Evolutionary conservation across 2,113 vertebrate genomes (phyloP).

Genomic region (Osmerus mordax): DNA sequence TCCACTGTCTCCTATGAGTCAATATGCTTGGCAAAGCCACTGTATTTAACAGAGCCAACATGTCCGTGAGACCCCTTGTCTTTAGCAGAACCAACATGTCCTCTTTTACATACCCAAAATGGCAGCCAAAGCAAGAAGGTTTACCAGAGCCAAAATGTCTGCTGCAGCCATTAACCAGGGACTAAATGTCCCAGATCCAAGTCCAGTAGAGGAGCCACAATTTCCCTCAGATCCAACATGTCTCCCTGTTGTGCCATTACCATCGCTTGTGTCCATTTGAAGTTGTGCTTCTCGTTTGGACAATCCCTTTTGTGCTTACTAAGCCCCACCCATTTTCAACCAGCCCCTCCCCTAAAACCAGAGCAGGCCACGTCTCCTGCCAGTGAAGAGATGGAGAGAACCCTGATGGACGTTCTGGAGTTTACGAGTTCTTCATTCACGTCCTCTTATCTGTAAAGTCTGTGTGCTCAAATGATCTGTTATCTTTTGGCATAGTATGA

Average conservation of each 20-base stretch:
- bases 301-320: conserved; percentile 38
- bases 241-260: conserved; percentile 27
- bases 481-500: conserved; percentile 68
- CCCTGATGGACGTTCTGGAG: conserved; percentile 19
- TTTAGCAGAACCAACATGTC: too few relatives aligned
- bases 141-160: conserved; percentile 15
- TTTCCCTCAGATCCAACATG: neutral
- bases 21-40: too few relatives aligned
- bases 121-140: neutral
- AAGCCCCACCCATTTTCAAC: conserved; percentile 27
- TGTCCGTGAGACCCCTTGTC: too few relatives aligned
- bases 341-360: conserved; percentile 11
- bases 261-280: conserved; percentile 13
- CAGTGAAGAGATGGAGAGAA: conserved; percentile 10
- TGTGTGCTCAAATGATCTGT: conserved; percentile 62
- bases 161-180: conserved; percentile 1
- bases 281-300: conserved; percentile 47
- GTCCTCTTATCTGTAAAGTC: conserved; percentile 35
- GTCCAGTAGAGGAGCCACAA: neutral
- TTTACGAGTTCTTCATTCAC: conserved; percentile 27
- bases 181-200: neutral
- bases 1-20: too few relatives aligned
- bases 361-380: neutral
- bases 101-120: neutral
- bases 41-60: too few relatives aligned